These are phyloP conservation scores for Paradoxurus hermaphroditus DNA, from an alignment of 2,113 vertebrate genomes.

Conservation along the genomic window DNA sequence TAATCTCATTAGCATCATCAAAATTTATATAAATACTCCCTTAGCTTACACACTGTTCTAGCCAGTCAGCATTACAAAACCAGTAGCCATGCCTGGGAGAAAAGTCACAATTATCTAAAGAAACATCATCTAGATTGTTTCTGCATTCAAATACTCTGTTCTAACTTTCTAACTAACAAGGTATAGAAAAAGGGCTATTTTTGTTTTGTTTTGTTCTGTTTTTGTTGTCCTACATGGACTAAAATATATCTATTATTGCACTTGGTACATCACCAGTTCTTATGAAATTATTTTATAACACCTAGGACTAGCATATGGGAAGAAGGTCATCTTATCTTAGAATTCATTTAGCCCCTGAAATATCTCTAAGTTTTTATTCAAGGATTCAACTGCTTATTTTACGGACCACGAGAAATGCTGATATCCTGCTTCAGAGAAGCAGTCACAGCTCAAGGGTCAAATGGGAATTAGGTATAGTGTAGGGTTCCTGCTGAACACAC, in stretches of 20 bases:
- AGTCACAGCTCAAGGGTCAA: background rate
- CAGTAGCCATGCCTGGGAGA: background rate
- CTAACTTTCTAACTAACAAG: background rate
- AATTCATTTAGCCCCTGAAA: background rate
- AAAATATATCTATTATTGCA: background rate
- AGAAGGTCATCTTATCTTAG: background rate
- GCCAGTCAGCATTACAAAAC: background rate
- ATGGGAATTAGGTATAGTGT: background rate
- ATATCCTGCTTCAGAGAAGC: background rate
- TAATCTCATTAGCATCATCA: background rate
- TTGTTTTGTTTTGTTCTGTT: background rate
- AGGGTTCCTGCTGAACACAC: background rate
- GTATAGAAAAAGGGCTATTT: background rate
- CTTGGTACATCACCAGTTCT: background rate
- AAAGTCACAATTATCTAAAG: background rate
- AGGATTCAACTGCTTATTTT: background rate
- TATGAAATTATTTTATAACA: background rate
- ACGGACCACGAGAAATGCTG: background rate
- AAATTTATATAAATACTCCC: background rate
- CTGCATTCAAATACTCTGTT: background rate
- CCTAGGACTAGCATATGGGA: background rate
- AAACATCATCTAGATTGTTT: background rate
- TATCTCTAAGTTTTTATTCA: conserved; percentile 1
- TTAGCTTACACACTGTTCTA: background rate
- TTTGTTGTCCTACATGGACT: background rate